These are phyloP conservation scores for Eupithecia vulgata DNA, from an alignment of 2,888 invertebrate species.

Conservation along the genomic window DNA sequence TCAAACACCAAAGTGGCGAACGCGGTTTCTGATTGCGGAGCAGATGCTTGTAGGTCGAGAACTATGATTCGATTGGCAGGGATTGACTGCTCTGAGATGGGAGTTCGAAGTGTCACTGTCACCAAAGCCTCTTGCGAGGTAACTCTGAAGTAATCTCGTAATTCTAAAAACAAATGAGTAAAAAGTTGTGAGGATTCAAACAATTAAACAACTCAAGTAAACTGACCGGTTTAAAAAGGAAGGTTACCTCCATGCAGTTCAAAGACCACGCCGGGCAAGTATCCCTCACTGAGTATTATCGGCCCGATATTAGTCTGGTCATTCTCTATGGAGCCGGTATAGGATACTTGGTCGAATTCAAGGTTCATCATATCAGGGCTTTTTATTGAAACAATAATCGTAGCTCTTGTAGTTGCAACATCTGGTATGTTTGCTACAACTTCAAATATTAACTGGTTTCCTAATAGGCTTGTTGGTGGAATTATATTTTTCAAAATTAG, in stretches of 20 bases:
- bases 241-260: constrained; percentile 48
- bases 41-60: constrained; percentile 44
- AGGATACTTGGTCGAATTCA: constrained; percentile 50
- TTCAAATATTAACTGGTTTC: constrained; percentile 46
- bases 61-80: constrained; percentile 43
- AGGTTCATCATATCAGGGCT: constrained; percentile 36
- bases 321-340: constrained; percentile 48
- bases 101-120: constrained; percentile 19
- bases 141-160: constrained; percentile 24
- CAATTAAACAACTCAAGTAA: not conserved
- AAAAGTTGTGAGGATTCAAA: not conserved
- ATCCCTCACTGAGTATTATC: constrained; percentile 50
- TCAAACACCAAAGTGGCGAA: constrained; percentile 49
- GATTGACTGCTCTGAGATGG: constrained; percentile 48
- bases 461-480: constrained; percentile 43
- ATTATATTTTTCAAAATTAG: constrained; percentile 40
- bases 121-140: constrained; percentile 25
- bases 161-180: constrained; percentile 19
- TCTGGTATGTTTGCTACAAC: constrained; percentile 40
- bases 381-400: constrained; percentile 42
- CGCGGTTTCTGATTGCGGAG: constrained; percentile 43
- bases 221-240: not conserved
- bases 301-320: constrained; percentile 36
- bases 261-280: constrained; percentile 45
- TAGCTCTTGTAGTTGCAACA: constrained; percentile 39